Evolutionary conservation across 2,888 invertebrate genomes (phyloP).

Genomic region (Drosophila antonietae): DNA sequence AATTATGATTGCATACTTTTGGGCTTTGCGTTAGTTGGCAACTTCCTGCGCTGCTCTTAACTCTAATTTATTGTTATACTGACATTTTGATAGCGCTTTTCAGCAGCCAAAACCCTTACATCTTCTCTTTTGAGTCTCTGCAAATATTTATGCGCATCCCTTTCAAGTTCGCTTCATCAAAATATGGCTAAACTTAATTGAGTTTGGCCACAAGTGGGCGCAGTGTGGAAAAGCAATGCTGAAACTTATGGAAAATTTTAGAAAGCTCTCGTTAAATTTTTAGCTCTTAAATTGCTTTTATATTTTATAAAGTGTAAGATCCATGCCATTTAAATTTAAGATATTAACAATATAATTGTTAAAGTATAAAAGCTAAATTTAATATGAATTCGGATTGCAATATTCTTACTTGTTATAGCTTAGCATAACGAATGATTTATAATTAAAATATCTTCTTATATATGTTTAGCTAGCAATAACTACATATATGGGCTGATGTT

Average conservation of each 20-base stretch:
- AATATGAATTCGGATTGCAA: background rate
- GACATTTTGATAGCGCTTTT: conserved; percentile 73
- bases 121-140: conserved; percentile 43
- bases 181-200: conserved; percentile 63
- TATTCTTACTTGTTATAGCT: background rate
- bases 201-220: conserved; percentile 60
- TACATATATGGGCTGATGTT: background rate
- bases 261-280: background rate
- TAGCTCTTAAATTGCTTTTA: background rate
- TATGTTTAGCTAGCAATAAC: background rate
- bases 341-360: too few relatives aligned
- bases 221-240: conserved; percentile 1
- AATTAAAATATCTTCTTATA: background rate
- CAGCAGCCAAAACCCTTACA: background rate
- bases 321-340: too few relatives aligned
- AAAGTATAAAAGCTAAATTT: too few relatives aligned
- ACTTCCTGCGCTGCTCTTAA: conserved; percentile 15
- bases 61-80: conserved; percentile 65
- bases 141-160: conserved; percentile 70
- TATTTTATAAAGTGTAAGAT: too few relatives aligned
- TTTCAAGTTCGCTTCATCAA: conserved; percentile 47
- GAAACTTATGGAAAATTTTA: too few relatives aligned
- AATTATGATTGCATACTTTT: conserved; percentile 54
- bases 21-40: conserved; percentile 38
- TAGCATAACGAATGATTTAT: background rate